Percentiles rank a stretch among this genome's conserved stretches.
Conservation (phyloP, 2,797 vertebrate genomes). For the Acrossocheilus fasciatus region DNA sequence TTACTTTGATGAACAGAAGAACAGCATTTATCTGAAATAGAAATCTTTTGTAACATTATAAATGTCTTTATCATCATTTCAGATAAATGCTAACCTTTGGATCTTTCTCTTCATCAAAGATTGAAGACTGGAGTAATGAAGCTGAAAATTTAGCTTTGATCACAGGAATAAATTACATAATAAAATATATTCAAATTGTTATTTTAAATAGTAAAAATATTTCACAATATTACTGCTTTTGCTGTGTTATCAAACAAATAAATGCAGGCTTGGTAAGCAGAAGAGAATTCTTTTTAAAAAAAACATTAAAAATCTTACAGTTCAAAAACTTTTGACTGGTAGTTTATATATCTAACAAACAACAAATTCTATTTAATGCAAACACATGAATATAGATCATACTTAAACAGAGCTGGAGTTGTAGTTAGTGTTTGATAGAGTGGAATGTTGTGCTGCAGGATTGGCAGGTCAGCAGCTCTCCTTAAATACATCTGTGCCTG, state of each 20-base stretch:
- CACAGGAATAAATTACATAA: not conserved
- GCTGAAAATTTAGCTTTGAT: not conserved
- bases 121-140: not conserved
- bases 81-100: too few relatives aligned
- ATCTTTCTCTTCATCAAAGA: too few relatives aligned
- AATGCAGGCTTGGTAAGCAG: not conserved
- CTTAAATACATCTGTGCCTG: constrained; percentile 91
- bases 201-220: not conserved
- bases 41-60: not conserved
- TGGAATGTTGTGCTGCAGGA: constrained; percentile 78
- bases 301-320: not conserved
- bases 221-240: not conserved
- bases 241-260: not conserved
- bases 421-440: constrained; percentile 69
- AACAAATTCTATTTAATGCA: not conserved
- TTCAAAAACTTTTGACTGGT: too few relatives aligned
- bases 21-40: not conserved
- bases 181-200: not conserved
- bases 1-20: not conserved
- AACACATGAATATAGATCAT: constrained; percentile 17
- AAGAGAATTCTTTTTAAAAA: not conserved
- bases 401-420: constrained; percentile 56
- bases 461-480: constrained; percentile 81
- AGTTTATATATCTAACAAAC: not conserved
- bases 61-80: not conserved